A percentile compares a stretch with the other conserved stretches of the same genome.
phyloP scores from a whole-genome alignment of 2,797 vertebrate species.

The Bradypus variegatus region DNA sequence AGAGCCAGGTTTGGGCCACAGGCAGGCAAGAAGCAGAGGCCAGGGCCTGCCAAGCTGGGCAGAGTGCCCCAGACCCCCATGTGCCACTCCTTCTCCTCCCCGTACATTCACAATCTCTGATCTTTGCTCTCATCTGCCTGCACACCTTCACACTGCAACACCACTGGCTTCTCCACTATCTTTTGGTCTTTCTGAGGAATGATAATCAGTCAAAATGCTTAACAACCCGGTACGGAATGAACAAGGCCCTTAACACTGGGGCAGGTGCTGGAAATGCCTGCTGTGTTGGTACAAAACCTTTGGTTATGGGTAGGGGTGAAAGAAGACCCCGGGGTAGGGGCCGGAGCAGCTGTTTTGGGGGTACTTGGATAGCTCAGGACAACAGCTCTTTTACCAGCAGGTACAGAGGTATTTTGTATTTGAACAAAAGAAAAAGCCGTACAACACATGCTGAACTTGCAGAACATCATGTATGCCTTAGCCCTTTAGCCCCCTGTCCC shows the following conservation, averaged over 20 bases:
- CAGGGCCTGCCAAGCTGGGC: neutral
- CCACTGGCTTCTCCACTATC: neutral
- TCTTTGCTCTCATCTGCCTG: constrained; percentile 47
- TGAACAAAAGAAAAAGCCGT: neutral
- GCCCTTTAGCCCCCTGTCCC: neutral
- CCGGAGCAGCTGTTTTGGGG: neutral
- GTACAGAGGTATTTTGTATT: neutral
- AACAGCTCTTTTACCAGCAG: neutral
- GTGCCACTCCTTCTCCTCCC: neutral
- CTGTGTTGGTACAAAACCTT: neutral
- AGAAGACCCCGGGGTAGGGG: neutral
- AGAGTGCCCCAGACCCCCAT: neutral
- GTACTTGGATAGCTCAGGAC: neutral
- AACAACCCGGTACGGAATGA: neutral
- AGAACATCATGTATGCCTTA: neutral
- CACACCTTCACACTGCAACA: constrained; percentile 24
- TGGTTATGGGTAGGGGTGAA: neutral
- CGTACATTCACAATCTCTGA: neutral
- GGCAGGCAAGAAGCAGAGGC: constrained; percentile 19
- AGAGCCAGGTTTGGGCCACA: constrained; percentile 44
- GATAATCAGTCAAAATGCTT: neutral
- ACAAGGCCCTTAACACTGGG: neutral
- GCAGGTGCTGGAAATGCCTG: neutral
- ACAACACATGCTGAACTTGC: neutral
- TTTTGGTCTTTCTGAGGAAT: constrained; percentile 13